Percentiles rank a stretch among this genome's conserved stretches.
Conservation (phyloP, 2,113 vertebrate genomes). For the Sander lucioperca region DNA sequence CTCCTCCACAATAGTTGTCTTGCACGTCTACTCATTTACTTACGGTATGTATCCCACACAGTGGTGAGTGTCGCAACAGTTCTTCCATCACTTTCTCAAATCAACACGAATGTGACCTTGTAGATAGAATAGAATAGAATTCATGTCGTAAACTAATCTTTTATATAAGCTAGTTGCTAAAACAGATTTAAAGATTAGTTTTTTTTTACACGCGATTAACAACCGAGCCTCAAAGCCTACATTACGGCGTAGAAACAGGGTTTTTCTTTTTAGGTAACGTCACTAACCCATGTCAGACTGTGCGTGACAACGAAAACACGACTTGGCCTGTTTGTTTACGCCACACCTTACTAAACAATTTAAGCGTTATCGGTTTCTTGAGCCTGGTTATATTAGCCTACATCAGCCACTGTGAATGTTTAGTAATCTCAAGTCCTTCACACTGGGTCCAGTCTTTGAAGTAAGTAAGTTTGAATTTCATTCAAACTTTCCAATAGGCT, state of each 20-base stretch:
- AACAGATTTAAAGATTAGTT: too few species aligned
- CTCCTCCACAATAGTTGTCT: not conserved
- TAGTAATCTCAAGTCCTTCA: fast-evolving
- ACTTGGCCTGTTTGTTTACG: not conserved
- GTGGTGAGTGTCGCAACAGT: not conserved
- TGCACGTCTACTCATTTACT: not conserved
- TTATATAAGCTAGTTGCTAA: too few species aligned
- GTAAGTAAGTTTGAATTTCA: not conserved
- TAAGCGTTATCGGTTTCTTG: too few species aligned
- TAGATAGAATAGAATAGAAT: too few species aligned
- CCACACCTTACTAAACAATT: not conserved
- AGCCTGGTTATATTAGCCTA: not conserved
- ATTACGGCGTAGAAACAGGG: too few species aligned
- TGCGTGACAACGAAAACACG: too few species aligned
- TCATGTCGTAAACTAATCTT: too few species aligned
- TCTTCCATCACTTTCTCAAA: too few species aligned
- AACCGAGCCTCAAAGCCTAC: too few species aligned
- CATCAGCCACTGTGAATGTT: not conserved
- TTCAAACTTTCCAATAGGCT: not conserved
- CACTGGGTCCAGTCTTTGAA: not conserved
- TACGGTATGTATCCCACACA: not conserved
- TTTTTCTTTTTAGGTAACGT: too few species aligned
- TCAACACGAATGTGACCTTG: not conserved
- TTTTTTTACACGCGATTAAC: too few species aligned
- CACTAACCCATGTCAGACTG: too few species aligned